Evolutionary conservation across 1,140 invertebrate species (phyloP), one percentile per base, ranked within the genome.

Genomic region (Brachionus asplanchnoidis): DNA sequence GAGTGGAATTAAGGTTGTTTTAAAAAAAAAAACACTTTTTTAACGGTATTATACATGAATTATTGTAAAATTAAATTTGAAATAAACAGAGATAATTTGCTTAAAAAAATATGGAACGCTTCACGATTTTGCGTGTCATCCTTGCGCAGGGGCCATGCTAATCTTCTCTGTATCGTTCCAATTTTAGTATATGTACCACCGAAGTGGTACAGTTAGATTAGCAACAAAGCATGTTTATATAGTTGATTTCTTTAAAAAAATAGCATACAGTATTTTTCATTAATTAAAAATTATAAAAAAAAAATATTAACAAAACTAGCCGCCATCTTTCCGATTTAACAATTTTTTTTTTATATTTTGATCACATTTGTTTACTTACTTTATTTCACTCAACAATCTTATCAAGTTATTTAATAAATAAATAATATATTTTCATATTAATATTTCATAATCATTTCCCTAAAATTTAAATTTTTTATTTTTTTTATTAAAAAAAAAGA

Each of bases 101-200:
- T n/a, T n/a, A n/a, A 75, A 75, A 75, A 75, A 75, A 75, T 75
- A 75, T 75, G 70, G 70, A 75, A 75, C 70, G 70, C 70, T 75
- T 77, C 73, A 77, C 73, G 73, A 77, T 77, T 77, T 77, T 77
- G 73, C 73, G 73, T 77, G 73, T 77, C 73, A 77, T 77, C 73
- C 75, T 56, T 79, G 46, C 75, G 75, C 75, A 79, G 75, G 46
- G 75, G 75, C 75, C 75, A 79, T 79, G 75, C 75, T 79, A 79
- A 79, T 79, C 50, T 79, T 79, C 50, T 79, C 75, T 53, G 75
- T 56, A 79, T 79, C 75, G 75, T 56, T 53, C 75, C 75, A 78
- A 78, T n/a, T n/a, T n/a, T n/a, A n/a, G n/a, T n/a, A n/a, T n/a
- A n/a, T n/a, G n/a, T n/a, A n/a, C n/a, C n/a, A 78, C 70, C 70